These are phyloP conservation scores for Batillaria attramentaria DNA, from an alignment of 1,140 invertebrate genomes.

Conservation along the genomic window DNA sequence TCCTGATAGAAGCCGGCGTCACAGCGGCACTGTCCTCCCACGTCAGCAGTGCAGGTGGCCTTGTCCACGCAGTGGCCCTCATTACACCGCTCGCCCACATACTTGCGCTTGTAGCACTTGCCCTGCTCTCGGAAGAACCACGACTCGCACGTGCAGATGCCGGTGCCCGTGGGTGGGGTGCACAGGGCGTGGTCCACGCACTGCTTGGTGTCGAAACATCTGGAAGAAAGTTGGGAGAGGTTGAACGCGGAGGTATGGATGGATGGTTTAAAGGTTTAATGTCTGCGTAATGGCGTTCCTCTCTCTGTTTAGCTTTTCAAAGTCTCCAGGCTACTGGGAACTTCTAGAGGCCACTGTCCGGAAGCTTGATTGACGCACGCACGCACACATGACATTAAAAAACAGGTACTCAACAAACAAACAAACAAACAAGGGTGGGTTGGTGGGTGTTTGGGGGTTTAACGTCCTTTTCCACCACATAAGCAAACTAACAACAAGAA, in stretches of 20 bases:
- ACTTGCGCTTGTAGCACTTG: slow-evolving; percentile 30
- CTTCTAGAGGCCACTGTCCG: too few species aligned
- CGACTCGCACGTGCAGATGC: slow-evolving; percentile 30
- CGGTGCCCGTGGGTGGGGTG: slow-evolving; percentile 13
- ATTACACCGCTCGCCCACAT: slow-evolving; percentile 27
- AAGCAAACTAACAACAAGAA: background rate
- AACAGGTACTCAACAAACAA: too few species aligned
- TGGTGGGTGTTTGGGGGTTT: too few species aligned
- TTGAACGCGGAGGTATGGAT: too few species aligned
- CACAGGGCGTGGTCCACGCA: slow-evolving; percentile 34
- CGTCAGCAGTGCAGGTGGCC: slow-evolving; percentile 15
- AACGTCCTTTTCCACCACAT: too few species aligned
- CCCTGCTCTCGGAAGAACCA: slow-evolving; percentile 34
- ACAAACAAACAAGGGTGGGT: background rate
- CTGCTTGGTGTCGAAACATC: slow-evolving; percentile 27
- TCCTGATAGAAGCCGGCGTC: slow-evolving; percentile 28
- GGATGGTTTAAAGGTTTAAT: too few species aligned
- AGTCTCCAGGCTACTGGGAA: too few species aligned
- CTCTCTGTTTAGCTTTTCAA: too few species aligned
- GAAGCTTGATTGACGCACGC: too few species aligned
- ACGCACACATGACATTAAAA: too few species aligned
- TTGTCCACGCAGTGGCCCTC: slow-evolving; percentile 24
- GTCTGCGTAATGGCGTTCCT: too few species aligned
- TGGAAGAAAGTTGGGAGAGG: background rate
- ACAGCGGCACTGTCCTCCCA: slow-evolving; percentile 24